Conservation (phyloP, 1,140 invertebrate species). For the fruit fly (Drosophila melanogaster) region DNA sequence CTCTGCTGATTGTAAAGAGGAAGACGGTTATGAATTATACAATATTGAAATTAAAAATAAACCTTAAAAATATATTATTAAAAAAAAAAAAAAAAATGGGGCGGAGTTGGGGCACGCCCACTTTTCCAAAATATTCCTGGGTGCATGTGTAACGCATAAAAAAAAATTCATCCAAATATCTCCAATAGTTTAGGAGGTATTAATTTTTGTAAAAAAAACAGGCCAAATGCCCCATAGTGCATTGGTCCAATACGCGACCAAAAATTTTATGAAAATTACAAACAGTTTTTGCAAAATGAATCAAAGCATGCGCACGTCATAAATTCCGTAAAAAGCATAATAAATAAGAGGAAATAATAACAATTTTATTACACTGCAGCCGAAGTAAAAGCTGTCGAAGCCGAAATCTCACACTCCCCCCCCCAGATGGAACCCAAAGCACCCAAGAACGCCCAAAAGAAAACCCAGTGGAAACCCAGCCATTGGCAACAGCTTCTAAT, state of each 20-base stretch:
- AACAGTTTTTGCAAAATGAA: slow-evolving; percentile 71
- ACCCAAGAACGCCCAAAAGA: not conserved
- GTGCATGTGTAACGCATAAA: too few species aligned
- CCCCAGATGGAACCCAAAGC: slow-evolving; percentile 1
- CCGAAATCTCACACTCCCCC: not conserved
- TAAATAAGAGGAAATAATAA: slow-evolving; percentile 84
- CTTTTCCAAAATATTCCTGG: too few species aligned
- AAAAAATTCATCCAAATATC: too few species aligned
- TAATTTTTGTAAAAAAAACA: too few species aligned
- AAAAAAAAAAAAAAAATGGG: too few species aligned
- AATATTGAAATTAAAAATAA: too few species aligned
- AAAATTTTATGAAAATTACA: slow-evolving; percentile 51
- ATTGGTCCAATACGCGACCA: slow-evolving; percentile 28
- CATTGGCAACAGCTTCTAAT: slow-evolving; percentile 58
- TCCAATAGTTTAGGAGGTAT: too few species aligned
- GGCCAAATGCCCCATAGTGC: too few species aligned
- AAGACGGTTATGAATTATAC: too few species aligned
- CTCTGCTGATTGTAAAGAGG: too few species aligned
- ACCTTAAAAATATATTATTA: too few species aligned
- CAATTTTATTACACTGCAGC: slow-evolving; percentile 76
- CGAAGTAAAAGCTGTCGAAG: slow-evolving; percentile 19
- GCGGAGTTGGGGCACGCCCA: too few species aligned
- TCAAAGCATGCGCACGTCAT: slow-evolving; percentile 79
- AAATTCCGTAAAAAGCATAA: slow-evolving; percentile 80
- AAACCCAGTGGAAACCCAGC: not conserved